These are phyloP conservation scores for Abrostola triplasia DNA, from an alignment of 2,888 invertebrate genomes.

Conservation along the genomic window DNA sequence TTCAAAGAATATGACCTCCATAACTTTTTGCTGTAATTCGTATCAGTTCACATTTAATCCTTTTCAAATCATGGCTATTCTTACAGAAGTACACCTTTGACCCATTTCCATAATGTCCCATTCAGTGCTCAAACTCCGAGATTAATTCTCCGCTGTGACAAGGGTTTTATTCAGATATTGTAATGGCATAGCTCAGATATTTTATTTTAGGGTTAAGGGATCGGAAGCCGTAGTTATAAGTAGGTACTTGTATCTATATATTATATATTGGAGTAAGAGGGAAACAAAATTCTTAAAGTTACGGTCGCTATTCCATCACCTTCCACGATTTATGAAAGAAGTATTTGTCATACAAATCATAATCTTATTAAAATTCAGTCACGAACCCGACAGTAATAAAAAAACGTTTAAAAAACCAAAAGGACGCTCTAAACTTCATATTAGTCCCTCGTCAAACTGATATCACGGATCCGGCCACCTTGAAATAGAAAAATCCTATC, in stretches of 20 bases:
- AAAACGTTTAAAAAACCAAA: constrained; percentile 31
- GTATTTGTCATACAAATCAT: no score
- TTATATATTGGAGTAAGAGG: background rate
- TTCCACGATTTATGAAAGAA: no score
- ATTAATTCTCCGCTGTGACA: constrained; percentile 56
- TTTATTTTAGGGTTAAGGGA: constrained; percentile 24
- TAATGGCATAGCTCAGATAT: constrained; percentile 33
- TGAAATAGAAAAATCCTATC: constrained; percentile 67
- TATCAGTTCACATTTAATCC: constrained; percentile 44
- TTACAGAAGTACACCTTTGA: constrained; percentile 57
- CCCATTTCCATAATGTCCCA: constrained; percentile 56
- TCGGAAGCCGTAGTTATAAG: background rate
- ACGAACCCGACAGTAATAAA: no score
- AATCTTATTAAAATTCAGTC: no score
- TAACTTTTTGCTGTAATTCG: constrained; percentile 43
- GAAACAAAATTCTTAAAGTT: no score
- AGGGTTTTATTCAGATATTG: constrained; percentile 56
- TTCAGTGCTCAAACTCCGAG: constrained; percentile 50
- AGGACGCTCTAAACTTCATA: constrained; percentile 56
- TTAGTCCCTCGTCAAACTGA: constrained; percentile 57
- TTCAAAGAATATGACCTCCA: constrained; percentile 14
- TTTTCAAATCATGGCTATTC: constrained; percentile 48
- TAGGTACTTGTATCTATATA: background rate
- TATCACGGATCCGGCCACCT: constrained; percentile 63
- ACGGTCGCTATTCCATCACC: no score